phyloP scores from a whole-genome alignment of 2,113 vertebrate genomes.

The Hippopotamus amphibius region DNA sequence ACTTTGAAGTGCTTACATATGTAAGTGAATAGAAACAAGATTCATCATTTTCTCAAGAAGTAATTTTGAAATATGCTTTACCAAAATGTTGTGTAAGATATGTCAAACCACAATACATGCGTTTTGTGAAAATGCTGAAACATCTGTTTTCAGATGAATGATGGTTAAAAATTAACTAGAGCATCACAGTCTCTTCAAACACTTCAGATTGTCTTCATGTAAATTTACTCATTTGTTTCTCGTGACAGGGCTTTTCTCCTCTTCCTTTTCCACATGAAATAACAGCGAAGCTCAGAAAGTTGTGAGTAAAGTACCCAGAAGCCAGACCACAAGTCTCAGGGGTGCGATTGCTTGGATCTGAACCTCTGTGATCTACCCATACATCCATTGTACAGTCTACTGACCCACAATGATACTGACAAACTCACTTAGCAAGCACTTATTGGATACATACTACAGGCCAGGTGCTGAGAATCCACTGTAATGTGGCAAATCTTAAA shows the following conservation, averaged over 20 bases:
- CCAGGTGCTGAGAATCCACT: background rate
- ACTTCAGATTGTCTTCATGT: background rate
- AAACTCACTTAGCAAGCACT: background rate
- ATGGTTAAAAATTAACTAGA: conserved; percentile 11
- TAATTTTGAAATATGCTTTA: conserved; percentile 59
- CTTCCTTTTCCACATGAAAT: background rate
- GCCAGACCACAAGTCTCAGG: background rate
- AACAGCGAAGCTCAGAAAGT: background rate
- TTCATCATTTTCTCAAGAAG: conserved; percentile 50
- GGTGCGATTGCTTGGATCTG: background rate
- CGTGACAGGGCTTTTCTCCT: background rate
- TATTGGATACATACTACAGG: background rate
- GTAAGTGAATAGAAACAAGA: conserved; percentile 40
- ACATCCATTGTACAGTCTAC: background rate
- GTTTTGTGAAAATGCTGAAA: conserved; percentile 22
- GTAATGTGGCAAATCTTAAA: background rate
- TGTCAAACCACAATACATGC: background rate
- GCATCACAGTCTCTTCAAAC: background rate
- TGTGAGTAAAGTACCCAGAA: background rate
- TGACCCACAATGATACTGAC: background rate
- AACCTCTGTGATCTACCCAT: background rate
- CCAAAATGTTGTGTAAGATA: conserved; percentile 5
- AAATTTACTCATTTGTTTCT: background rate
- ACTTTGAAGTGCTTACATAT: conserved; percentile 27
- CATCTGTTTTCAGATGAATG: conserved; percentile 16